Base-by-base conservation (phyloP, 1,140 invertebrate species). In the Trachymyrmex septentrionalis region DNA sequence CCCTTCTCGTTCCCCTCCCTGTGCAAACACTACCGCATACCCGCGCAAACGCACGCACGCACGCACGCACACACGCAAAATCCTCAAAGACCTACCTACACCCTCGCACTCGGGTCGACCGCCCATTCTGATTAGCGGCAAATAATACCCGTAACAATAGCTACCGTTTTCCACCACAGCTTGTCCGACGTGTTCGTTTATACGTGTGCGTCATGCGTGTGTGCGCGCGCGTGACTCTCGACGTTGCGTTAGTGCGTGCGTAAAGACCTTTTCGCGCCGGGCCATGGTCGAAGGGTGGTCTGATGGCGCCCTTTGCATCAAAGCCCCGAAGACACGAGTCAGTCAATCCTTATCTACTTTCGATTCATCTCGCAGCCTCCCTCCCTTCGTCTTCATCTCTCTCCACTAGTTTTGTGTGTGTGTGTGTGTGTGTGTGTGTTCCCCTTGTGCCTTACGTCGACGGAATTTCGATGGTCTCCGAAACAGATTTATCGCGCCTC, bases 121-220 rank as follows among this genome's bases (percentile, higher is more conserved):
- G 82, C 73, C 77, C 89, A 84, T 92, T 92, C 80, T 86, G 91
- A 92, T 92, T 91, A 92, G 88, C 82, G 82, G 88, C 86, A 92
- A 92, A 92, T 92, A 92, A 91, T 87, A 82, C 57, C 78, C 78
- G 90, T 78, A 92, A 92, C 92, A 90, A 92, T 92, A 86, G 88
- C 89, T 75, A 85, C 61, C 69, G 69, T 69, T 84, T 71, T 67
- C 85, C 50, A 75, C 87, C 87, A 14, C 48, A 21, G 61, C 73
- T 66, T 72, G 73, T 48, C 21, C 44, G 34, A 75, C 57, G 67
- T 9, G 21, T 38, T 44, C 57, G 6, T 27, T n/a, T 55, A 50
- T 50, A 57, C 69, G 14, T 9, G 53, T 75, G 69, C 27, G 72
- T 80, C 27, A 21, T 69, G 48, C 4, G 48, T 4, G 63, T 27